Evolutionary conservation across 2,113 vertebrate species (phyloP).

Genomic region (Dasyurus viverrinus): DNA sequence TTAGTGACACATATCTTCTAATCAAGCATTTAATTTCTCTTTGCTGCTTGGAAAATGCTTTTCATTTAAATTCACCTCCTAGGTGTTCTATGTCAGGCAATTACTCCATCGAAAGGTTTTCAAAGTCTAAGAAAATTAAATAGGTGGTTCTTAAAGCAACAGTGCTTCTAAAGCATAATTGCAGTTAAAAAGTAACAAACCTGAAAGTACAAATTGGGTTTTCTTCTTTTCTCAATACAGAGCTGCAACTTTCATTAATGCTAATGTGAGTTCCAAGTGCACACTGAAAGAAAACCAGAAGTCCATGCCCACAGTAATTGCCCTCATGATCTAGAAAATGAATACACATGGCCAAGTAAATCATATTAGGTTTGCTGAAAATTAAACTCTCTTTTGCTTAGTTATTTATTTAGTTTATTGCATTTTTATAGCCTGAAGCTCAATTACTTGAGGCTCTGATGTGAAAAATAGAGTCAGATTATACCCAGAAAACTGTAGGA

Average conservation of each 20-base stretch:
- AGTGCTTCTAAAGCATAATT: conserved; percentile 66
- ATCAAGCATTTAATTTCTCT: conserved; percentile 71
- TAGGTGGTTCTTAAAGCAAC: conserved; percentile 64
- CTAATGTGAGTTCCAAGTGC: not conserved
- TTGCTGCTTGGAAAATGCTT: conserved; percentile 62
- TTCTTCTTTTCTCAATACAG: conserved; percentile 44
- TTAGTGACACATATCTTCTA: conserved; percentile 57
- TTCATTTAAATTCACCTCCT: conserved; percentile 71
- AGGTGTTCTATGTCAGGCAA: conserved; percentile 68
- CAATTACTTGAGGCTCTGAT: conserved; percentile 2
- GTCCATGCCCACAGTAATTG: not conserved
- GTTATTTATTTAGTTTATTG: conserved; percentile 48
- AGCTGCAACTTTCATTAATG: not conserved
- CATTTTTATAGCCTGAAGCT: conserved; percentile 32
- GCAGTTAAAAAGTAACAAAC: conserved; percentile 64
- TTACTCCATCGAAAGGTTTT: conserved; percentile 73
- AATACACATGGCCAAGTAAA: conserved; percentile 4
- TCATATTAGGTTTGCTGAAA: conserved; percentile 32
- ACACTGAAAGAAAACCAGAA: conserved; percentile 28
- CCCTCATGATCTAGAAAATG: conserved; percentile 9
- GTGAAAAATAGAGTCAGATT: not conserved
- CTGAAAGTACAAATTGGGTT: conserved; percentile 8
- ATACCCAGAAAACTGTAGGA: not conserved
- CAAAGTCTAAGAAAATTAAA: conserved; percentile 71
- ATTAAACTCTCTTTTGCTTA: not conserved